Evolutionary conservation across 30 jellyfish, hydroid and myxozoan species (phyloP).

Genomic region (Pelagia noctiluca): DNA sequence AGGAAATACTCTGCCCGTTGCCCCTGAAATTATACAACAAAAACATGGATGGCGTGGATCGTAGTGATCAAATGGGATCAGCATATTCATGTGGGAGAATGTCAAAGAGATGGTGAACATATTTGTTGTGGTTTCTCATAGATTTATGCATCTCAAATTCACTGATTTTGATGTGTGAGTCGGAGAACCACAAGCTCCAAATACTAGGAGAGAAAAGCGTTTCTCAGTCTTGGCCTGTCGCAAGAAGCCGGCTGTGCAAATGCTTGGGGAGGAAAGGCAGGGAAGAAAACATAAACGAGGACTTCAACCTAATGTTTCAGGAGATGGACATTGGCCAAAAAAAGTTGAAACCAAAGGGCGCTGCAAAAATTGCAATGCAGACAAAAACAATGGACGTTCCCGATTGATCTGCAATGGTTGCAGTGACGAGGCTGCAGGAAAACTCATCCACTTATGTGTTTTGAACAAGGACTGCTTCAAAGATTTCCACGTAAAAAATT

Average conservation of each 20-base stretch:
- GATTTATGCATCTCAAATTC: constrained; percentile 7
- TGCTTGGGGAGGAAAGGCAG: no score
- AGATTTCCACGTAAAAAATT: no score
- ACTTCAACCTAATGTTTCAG: neutral
- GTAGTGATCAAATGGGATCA: constrained; percentile 12
- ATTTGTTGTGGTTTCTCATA: neutral
- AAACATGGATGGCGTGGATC: constrained; percentile 42
- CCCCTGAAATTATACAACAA: no score
- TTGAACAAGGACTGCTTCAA: no score
- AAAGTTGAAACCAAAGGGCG: constrained; percentile 4
- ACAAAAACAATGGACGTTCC: neutral
- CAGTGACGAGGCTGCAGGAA: no score
- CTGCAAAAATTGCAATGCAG: neutral
- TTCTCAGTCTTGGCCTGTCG: no score
- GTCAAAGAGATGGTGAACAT: constrained; percentile 9
- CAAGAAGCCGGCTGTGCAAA: neutral
- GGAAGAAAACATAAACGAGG: constrained; percentile 13
- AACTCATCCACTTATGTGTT: no score
- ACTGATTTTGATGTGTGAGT: neutral
- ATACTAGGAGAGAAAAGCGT: neutral
- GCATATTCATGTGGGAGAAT: no score
- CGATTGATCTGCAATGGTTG: constrained; percentile 17
- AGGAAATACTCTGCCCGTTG: no score
- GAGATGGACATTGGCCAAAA: no score
- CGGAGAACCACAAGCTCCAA: neutral